A percentile compares a stretch with the other conserved stretches of the same genome.
These are phyloP conservation scores for Dromiciops gliroides DNA, from an alignment of 2,113 vertebrate species.

Conservation along the genomic window DNA sequence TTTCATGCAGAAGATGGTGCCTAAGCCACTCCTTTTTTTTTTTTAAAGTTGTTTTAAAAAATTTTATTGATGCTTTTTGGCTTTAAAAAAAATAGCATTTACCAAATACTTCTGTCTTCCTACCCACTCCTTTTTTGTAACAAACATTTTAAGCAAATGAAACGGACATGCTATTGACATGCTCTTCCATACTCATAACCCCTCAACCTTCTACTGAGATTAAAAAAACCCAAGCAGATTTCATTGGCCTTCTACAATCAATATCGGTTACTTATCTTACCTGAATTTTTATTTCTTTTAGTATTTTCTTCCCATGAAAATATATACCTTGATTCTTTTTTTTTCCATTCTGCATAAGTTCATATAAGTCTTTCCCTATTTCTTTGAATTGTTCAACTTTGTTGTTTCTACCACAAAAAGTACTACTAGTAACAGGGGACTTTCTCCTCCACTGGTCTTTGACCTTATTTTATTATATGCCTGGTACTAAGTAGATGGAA, in stretches of 20 bases:
- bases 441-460: background rate
- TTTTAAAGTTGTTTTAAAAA: background rate
- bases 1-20: background rate
- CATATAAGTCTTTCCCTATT: background rate
- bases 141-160: background rate
- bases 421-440: background rate
- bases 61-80: background rate
- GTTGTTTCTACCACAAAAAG: background rate
- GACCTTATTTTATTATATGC: background rate
- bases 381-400: background rate
- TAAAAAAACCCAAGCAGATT: background rate
- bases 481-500: background rate
- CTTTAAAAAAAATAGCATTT: background rate
- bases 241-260: background rate
- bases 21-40: background rate
- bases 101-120: background rate
- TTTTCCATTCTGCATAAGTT: background rate
- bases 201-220: background rate
- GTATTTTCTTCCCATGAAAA: background rate
- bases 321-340: background rate
- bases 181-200: background rate
- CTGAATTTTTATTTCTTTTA: background rate
- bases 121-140: background rate
- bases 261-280: background rate
- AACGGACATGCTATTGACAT: background rate